Evolutionary conservation across 2,113 vertebrate genomes (phyloP).

Genomic region (Mesembrinibis cayennensis): DNA sequence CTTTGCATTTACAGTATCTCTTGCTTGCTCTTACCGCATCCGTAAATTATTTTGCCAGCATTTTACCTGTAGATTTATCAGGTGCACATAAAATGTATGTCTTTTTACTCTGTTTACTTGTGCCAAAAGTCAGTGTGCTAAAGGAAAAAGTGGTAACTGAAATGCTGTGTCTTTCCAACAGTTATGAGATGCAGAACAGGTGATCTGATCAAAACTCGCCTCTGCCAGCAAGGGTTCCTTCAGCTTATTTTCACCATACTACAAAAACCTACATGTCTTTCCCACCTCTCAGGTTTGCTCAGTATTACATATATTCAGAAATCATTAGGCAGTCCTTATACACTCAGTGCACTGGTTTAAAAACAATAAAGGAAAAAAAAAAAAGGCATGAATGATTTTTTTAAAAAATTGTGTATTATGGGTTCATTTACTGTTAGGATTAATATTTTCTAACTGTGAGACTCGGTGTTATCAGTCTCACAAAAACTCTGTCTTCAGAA

Average conservation of each 20-base stretch:
- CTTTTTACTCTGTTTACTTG: not conserved
- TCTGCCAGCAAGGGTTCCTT: not conserved
- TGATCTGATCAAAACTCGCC: not conserved
- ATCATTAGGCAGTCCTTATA: not conserved
- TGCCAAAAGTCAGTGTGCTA: not conserved
- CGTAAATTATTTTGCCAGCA: not conserved
- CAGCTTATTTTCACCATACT: not conserved
- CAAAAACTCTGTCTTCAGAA: not conserved
- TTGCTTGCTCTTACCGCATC: not conserved
- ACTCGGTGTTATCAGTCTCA: not conserved
- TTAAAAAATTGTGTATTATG: not conserved
- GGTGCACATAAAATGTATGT: not conserved
- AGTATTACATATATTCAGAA: not conserved
- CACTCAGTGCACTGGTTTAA: not conserved
- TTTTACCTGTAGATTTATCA: not conserved
- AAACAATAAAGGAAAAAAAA: not conserved
- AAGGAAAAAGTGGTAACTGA: not conserved
- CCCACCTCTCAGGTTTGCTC: not conserved
- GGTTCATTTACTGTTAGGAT: not conserved
- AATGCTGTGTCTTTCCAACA: not conserved
- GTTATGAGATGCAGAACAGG: not conserved
- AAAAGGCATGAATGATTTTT: not conserved
- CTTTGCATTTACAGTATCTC: not conserved
- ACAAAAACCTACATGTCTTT: not conserved
- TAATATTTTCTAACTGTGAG: not conserved